Evolutionary conservation across 2,797 vertebrate species (phyloP).

Genomic region (Zonotrichia albicollis): DNA sequence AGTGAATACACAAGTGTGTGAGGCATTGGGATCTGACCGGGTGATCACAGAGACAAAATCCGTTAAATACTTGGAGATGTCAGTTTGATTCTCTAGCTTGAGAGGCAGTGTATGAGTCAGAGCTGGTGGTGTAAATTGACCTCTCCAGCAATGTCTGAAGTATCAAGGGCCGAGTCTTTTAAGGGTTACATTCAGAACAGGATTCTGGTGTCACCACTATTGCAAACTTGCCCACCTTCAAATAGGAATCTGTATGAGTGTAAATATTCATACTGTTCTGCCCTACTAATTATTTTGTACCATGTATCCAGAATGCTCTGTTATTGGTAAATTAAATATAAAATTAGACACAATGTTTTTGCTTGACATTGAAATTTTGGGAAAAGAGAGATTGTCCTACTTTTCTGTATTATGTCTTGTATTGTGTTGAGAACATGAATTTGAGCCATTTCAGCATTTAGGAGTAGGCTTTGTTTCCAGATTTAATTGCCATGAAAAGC

Average conservation of each 20-base stretch:
- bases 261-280: not conserved
- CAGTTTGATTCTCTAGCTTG: not conserved
- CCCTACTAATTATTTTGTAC: not conserved
- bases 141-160: not conserved
- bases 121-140: not conserved
- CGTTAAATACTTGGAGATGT: not conserved
- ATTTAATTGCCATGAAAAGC: not conserved
- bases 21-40: not conserved
- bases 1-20: not conserved
- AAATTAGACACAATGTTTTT: not conserved
- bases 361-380: not conserved
- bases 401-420: not conserved
- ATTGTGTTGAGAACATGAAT: not conserved
- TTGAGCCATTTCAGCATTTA: not conserved
- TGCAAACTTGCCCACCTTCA: not conserved
- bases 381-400: not conserved
- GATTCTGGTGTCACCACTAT: not conserved
- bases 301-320: not conserved
- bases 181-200: not conserved
- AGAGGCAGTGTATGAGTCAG: not conserved
- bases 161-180: not conserved
- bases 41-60: not conserved
- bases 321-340: not conserved
- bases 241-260: not conserved
- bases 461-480: not conserved